Evolutionary conservation across 2,888 invertebrate species (phyloP).

Genomic region (Rhamphomyia laevipes): DNA sequence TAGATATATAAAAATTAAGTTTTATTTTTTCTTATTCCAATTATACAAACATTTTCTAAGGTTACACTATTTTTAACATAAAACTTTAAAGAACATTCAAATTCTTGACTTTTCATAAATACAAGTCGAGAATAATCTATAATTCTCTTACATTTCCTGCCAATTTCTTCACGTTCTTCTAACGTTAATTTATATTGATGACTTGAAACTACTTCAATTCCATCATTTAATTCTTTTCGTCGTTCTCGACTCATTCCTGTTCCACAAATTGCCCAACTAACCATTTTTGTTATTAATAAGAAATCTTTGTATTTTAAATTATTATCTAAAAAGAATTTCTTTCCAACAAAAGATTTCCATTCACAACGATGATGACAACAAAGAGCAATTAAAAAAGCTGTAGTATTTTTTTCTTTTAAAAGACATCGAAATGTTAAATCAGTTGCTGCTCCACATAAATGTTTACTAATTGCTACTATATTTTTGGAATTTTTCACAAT

Average conservation of each 20-base stretch:
- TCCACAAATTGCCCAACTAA: constrained; percentile 86
- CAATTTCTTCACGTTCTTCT: constrained; percentile 48
- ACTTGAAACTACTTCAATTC: constrained; percentile 8
- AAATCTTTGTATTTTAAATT: constrained; percentile 53
- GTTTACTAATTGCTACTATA: constrained; percentile 73
- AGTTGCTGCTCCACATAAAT: constrained; percentile 81
- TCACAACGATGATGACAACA: constrained; percentile 86
- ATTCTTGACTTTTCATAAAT: constrained; percentile 47
- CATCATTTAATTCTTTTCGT: constrained; percentile 24
- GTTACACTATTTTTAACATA: constrained; percentile 56
- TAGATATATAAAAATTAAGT: no score
- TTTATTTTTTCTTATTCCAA: constrained; percentile 34
- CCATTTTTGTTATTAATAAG: constrained; percentile 63
- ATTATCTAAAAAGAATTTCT: constrained; percentile 45
- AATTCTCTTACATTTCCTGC: constrained; percentile 62
- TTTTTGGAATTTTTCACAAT: constrained; percentile 34
- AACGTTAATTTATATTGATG: constrained; percentile 25
- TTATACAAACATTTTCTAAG: constrained; percentile 67
- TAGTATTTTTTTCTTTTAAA: constrained; percentile 34
- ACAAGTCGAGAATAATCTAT: constrained; percentile 63
- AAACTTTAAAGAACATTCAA: constrained; percentile 47
- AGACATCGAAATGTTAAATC: constrained; percentile 66
- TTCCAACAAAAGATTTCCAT: constrained; percentile 57
- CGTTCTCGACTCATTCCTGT: constrained; percentile 47
- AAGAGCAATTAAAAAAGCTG: constrained; percentile 63